Evolutionary conservation across 92 coral and sea anemone genomes (phyloP).

Genomic region (Metridium senile): DNA sequence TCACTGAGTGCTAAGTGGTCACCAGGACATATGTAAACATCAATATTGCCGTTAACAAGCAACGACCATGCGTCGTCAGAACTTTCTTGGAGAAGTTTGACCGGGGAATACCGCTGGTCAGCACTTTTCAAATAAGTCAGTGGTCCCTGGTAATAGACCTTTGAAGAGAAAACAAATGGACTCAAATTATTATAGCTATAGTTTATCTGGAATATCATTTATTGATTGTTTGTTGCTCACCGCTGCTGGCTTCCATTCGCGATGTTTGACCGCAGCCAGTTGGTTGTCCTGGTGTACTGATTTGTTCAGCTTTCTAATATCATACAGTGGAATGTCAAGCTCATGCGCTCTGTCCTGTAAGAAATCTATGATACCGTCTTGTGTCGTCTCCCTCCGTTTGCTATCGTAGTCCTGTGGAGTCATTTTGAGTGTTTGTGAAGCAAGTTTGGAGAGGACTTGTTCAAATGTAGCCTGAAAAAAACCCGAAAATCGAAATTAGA

Average conservation of each 20-base stretch:
- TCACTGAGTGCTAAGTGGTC: conserved; percentile 70
- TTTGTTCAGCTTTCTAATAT: conserved; percentile 33
- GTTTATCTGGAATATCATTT: too few relatives aligned
- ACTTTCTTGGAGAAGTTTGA: conserved; percentile 7
- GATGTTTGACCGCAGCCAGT: conserved; percentile 43
- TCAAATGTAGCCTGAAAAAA: conserved; percentile 35
- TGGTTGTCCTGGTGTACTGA: conserved; percentile 48
- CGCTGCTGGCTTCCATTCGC: conserved; percentile 60
- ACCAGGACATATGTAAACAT: conserved; percentile 64
- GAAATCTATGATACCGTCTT: conserved; percentile 26
- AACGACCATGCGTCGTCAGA: conserved; percentile 60
- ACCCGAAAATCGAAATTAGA: background rate
- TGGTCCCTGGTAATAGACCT: conserved; percentile 59
- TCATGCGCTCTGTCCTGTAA: conserved; percentile 40
- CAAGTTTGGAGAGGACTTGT: conserved; percentile 40
- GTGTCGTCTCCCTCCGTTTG: conserved; percentile 25
- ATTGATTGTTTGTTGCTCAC: conserved; percentile 29
- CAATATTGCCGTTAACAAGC: conserved; percentile 53
- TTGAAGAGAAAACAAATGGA: too few relatives aligned
- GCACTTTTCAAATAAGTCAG: conserved; percentile 52
- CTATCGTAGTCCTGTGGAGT: conserved; percentile 40
- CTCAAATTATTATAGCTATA: too few relatives aligned
- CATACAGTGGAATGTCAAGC: conserved; percentile 49
- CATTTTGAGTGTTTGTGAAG: conserved; percentile 46
- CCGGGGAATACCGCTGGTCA: conserved; percentile 33